Evolutionary conservation across 1,140 invertebrate species (phyloP), one percentile per base, ranked within the genome.

Genomic region (Antheraea mylitta): DNA sequence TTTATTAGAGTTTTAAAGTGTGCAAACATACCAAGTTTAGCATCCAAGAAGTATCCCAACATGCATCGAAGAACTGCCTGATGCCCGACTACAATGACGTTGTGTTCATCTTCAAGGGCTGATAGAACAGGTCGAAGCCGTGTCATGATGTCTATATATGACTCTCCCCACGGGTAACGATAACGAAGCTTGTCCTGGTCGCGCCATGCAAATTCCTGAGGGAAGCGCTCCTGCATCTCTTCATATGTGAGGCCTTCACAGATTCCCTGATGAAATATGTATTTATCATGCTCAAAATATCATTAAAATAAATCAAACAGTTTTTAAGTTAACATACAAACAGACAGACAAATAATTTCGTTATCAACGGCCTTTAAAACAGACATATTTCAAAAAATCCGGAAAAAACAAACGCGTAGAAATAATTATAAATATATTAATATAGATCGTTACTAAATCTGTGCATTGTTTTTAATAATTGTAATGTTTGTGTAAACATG

Each of bases 131-230:
- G 96, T 37, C 97, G 95, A 19, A 98, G 92, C n/a, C 97, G 92
- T 18, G 94, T 94, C 93, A 98, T 97, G 58, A 98, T 95, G 87
- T 98, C 97, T 71, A 97, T 94, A 85, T 98, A 98, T 11, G 96
- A 97, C 82, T 99, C 98, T 18, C 98, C 98, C 93, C 96, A 96
- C 0, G 97, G 97, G 90, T 99, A 99, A 58, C 98, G 94, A 90
- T 98, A 99, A 74, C 96, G 96, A 66, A 98, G 94, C 91, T 99
- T 99, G 86, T 99, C 97, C 78, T 97, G 95, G 90, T 99, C 97
- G 13, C 98, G 93, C 92, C 96, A 95, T 0, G 97, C 97, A 89
- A 99, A 98, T 89, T 99, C 98, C 81, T 97, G 95, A 0, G 98
- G 98, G 93, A 96, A 98, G 62, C 95, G 95, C 69, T 96, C 95